Conservation (phyloP, 2,888 invertebrate species). For the Dasypogon diadema region DNA sequence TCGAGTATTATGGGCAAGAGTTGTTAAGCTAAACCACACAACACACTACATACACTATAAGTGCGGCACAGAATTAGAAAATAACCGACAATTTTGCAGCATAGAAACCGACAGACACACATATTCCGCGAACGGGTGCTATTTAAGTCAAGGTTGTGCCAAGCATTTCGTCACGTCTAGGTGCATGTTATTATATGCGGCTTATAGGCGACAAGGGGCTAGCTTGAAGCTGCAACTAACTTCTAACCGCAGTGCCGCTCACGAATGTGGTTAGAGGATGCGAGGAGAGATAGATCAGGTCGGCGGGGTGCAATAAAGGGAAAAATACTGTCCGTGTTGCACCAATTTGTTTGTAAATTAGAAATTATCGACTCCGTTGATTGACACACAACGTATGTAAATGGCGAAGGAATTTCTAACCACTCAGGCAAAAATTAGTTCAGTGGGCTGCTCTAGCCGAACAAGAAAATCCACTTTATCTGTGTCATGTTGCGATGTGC, state of each 20-base stretch:
- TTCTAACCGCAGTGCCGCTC: not conserved
- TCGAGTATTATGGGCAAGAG: not conserved
- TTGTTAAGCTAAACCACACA: not conserved
- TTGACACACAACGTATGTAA: slow-evolving; percentile 1
- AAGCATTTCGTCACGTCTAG: slow-evolving; percentile 25
- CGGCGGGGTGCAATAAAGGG: not conserved
- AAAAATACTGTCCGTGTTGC: not conserved
- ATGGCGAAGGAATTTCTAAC: not conserved
- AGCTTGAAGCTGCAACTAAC: not conserved
- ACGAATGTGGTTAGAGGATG: not conserved
- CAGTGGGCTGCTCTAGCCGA: not conserved
- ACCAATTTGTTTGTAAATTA: slow-evolving; percentile 19
- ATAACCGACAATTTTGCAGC: slow-evolving; percentile 22
- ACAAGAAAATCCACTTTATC: slow-evolving; percentile 32
- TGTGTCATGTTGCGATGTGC: slow-evolving; percentile 15
- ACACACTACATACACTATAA: too few species aligned
- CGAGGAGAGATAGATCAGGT: slow-evolving; percentile 14
- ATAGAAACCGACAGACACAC: slow-evolving; percentile 28
- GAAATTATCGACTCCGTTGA: slow-evolving; percentile 21
- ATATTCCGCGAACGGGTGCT: slow-evolving; percentile 30
- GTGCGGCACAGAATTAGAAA: slow-evolving; percentile 10
- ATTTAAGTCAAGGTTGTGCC: slow-evolving; percentile 42
- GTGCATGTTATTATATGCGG: slow-evolving; percentile 1
- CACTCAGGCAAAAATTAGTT: not conserved
- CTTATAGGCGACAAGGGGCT: not conserved